These are phyloP conservation scores for Dipus sagitta DNA, from an alignment of 2,797 vertebrate genomes.

Conservation along the genomic window DNA sequence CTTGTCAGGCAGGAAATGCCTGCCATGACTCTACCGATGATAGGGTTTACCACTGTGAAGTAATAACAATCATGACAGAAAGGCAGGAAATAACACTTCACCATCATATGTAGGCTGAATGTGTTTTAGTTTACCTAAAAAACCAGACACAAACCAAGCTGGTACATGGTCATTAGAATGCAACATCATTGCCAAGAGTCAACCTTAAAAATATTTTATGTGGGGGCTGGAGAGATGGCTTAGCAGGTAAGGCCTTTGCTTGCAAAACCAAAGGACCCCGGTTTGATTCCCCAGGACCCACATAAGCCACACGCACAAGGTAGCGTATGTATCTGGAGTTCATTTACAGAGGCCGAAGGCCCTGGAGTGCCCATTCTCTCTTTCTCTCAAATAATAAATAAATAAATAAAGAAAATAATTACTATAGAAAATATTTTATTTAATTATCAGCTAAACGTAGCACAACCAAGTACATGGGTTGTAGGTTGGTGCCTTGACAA, in stretches of 20 bases:
- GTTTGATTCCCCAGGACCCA: too few species aligned
- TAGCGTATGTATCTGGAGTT: too few species aligned
- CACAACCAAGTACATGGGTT: not conserved
- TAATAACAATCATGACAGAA: not conserved
- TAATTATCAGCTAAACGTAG: slow-evolving; percentile 48
- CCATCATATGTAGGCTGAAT: not conserved
- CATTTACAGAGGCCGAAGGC: too few species aligned
- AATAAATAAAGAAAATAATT: too few species aligned
- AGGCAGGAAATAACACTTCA: slow-evolving; percentile 1
- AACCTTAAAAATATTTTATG: too few species aligned
- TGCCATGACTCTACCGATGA: not conserved
- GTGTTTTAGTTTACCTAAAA: slow-evolving; percentile 4
- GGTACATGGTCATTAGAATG: not conserved
- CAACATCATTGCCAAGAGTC: not conserved
- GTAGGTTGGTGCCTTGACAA: not conserved
- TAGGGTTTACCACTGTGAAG: not conserved
- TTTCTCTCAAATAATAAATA: too few species aligned
- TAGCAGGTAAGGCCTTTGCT: too few species aligned
- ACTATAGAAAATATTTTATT: not conserved
- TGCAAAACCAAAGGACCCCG: too few species aligned
- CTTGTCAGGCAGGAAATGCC: not conserved
- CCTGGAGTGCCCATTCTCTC: too few species aligned
- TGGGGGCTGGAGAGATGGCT: too few species aligned
- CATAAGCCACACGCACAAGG: too few species aligned
- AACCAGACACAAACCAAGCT: slow-evolving; percentile 4